These are phyloP conservation scores for Toxotes chatareus DNA, from an alignment of 2,113 vertebrate genomes.

Conservation along the genomic window DNA sequence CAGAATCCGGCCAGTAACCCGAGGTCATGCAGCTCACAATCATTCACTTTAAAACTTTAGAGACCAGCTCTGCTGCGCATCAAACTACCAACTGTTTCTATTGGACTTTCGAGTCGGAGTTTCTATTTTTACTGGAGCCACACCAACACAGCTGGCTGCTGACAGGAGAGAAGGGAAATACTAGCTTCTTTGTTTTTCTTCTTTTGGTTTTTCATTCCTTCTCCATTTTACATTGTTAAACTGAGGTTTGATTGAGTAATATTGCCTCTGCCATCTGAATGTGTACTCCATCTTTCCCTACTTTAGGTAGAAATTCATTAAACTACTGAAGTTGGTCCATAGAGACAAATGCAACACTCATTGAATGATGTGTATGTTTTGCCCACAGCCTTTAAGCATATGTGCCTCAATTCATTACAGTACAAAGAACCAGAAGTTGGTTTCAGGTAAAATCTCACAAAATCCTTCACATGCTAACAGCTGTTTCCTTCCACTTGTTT, in stretches of 20 bases:
- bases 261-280: conserved; percentile 18
- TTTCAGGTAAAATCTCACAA: conserved; percentile 32
- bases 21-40: conserved; percentile 50
- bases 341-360: conserved; percentile 26
- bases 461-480: conserved; percentile 27
- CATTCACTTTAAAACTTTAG: conserved; percentile 43
- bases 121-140: conserved; percentile 70
- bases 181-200: conserved; percentile 54
- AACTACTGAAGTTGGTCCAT: conserved; percentile 11
- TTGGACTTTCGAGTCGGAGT: conserved; percentile 50
- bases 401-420: not conserved
- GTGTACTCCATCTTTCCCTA: not conserved
- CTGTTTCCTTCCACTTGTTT: conserved; percentile 67
- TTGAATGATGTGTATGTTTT: conserved; percentile 26
- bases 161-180: conserved; percentile 62
- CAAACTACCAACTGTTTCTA: conserved; percentile 55
- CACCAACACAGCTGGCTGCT: conserved; percentile 74
- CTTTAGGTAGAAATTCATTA: conserved; percentile 17
- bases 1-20: conserved; percentile 32
- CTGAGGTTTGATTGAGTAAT: conserved; percentile 19
- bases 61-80: conserved; percentile 44
- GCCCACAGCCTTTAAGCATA: conserved; percentile 13
- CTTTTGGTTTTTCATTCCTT: conserved; percentile 50
- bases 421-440: conserved; percentile 45
- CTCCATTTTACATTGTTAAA: conserved; percentile 35